Conservation (phyloP, 2,113 vertebrate species). For the Aptenodytes patagonicus region DNA sequence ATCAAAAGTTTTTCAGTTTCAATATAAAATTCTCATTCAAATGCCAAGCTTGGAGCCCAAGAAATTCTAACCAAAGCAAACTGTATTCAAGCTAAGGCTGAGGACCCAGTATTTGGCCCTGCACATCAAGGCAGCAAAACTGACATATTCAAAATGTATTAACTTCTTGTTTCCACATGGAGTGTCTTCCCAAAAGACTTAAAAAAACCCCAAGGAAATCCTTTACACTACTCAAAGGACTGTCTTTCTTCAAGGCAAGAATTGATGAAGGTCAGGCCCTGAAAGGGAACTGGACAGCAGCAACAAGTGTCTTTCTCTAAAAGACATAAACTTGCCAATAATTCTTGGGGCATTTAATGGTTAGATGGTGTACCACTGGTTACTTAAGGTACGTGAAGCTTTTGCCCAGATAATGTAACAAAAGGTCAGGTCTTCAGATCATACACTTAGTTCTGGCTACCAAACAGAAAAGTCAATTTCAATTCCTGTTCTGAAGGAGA, state of each 20-base stretch:
- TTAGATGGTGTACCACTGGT: neutral
- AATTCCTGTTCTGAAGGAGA: neutral
- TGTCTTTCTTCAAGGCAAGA: neutral
- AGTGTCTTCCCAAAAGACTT: neutral
- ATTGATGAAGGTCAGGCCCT: neutral
- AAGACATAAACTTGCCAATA: neutral
- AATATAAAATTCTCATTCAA: neutral
- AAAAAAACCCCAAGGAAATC: neutral
- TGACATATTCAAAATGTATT: rapidly evolving
- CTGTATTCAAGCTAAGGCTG: neutral
- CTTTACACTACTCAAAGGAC: neutral
- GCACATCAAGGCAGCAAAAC: neutral
- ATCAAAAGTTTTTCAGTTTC: neutral
- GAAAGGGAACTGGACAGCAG: neutral
- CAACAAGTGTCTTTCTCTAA: neutral
- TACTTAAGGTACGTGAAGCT: neutral
- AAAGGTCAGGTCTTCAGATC: neutral
- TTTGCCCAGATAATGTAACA: neutral
- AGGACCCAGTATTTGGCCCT: neutral
- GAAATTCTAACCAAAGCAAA: neutral
- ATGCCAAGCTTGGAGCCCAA: neutral
- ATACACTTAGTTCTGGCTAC: neutral
- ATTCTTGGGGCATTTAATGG: neutral
- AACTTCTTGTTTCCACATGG: neutral
- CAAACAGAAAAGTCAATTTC: neutral